phyloP scores from a whole-genome alignment of 2,888 invertebrate species.

The Papilio gigon region DNA sequence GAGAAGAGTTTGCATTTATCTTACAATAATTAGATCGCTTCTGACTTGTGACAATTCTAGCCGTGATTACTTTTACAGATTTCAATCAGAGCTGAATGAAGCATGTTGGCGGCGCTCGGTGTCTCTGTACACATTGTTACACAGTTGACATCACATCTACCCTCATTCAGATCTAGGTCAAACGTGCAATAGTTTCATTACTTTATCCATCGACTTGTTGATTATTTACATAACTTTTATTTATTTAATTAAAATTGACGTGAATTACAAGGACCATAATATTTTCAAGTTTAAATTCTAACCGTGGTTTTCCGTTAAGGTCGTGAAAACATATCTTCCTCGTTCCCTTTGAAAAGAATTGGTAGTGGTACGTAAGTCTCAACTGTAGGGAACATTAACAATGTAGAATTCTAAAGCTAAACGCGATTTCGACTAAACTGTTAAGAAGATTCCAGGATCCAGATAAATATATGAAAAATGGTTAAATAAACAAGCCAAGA shows the following conservation, averaged over 20 bases:
- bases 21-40: neutral
- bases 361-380: too few relatives aligned
- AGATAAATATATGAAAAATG: neutral
- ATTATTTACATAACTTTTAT: too few relatives aligned
- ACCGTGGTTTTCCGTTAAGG: too few relatives aligned
- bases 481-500: neutral
- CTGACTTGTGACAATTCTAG: conserved; percentile 34
- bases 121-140: conserved; percentile 44
- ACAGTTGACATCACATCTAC: conserved; percentile 37
- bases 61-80: conserved; percentile 65
- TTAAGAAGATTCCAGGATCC: neutral
- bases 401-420: neutral
- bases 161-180: conserved; percentile 43
- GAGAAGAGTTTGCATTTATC: too few relatives aligned
- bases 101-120: conserved; percentile 44
- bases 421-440: neutral
- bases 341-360: too few relatives aligned
- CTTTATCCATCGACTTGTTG: neutral
- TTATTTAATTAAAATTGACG: too few relatives aligned
- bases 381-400: too few relatives aligned
- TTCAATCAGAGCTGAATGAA: conserved; percentile 59
- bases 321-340: too few relatives aligned
- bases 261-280: too few relatives aligned
- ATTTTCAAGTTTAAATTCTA: too few relatives aligned
- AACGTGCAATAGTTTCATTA: conserved; percentile 6